Conservation (phyloP, 2,888 invertebrate species). For the Platycnemis pennipes region DNA sequence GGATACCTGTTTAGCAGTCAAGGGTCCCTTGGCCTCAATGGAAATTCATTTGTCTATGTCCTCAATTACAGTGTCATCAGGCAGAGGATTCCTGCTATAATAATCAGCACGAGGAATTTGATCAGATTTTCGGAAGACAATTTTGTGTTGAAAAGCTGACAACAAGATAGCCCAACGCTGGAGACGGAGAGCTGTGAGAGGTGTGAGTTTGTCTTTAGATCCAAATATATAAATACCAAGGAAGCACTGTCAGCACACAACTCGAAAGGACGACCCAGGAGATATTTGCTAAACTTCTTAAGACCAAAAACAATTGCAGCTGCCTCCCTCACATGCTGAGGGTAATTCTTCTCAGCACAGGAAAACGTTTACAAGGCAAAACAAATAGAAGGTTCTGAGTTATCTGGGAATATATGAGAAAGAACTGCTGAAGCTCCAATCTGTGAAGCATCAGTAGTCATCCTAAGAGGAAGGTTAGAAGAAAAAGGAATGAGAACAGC, state of each 20-base stretch:
- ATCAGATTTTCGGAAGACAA: not conserved
- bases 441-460: not conserved
- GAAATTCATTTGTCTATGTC: not conserved
- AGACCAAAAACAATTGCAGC: slow-evolving; percentile 10
- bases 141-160: not conserved
- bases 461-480: not conserved
- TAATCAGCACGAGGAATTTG: not conserved
- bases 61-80: not conserved
- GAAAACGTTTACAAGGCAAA: not conserved
- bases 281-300: not conserved
- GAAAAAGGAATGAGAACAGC: not conserved
- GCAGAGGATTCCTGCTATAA: not conserved
- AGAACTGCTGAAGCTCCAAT: not conserved
- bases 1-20: not conserved
- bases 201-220: not conserved
- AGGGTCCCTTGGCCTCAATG: not conserved
- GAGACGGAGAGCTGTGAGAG: not conserved
- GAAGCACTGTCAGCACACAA: not conserved
- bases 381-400: not conserved
- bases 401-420: not conserved
- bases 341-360: not conserved
- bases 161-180: not conserved
- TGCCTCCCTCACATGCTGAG: slow-evolving; percentile 1
- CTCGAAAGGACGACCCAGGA: not conserved
- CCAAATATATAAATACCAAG: not conserved